Base-by-base conservation (phyloP, 2,797 vertebrate genomes). In the Allobates femoralis region DNA sequence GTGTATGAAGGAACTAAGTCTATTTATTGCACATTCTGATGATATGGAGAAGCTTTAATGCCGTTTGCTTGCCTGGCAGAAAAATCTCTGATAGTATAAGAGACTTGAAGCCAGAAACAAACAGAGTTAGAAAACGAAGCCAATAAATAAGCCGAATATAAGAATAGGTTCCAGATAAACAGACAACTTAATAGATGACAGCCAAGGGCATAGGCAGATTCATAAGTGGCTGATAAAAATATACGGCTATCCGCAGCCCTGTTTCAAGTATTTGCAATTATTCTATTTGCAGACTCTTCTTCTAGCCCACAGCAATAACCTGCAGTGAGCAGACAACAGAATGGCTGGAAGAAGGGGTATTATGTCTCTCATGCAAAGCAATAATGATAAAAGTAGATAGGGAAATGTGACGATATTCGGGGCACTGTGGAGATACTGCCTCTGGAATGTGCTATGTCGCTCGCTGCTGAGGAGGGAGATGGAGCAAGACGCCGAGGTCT, bases 11-110 rank as follows among this genome's bases (percentile, higher is more conserved):
- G 87, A 41, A 85, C 89, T 83, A 86, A 88, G 89, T 89, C 86
- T 87, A 90, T 90, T 89, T 87, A 89, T 84, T 90, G 34, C 84
- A 1, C 37, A 64, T 89, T 90, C 89, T 85, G 89, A 90, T 6
- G 75, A 87, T 86, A 85, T 21, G 14, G 86, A 87, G 34, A 67
- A 85, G 80, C 87, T 76, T 58, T 90, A 90, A 91, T 88, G 81
- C 89, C 89, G 83, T 86, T 46, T 86, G 88, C 87, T 60, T 78
- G 66, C 53, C 87, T 81, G 87, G 82, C 78, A 87, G 83, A 88
- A 91, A 46, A 87, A 73, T 84, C 71, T 89, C 79, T 67, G 81
- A 50, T 8, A 0, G 7, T 76, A 85, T 69, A 84, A 88, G 78
- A 32, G 28, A 79, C 2, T 30, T 28, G n/a, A 50, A 58, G 55